phyloP scores from a whole-genome alignment of 1,140 invertebrate species.

The Xylocopa sonorina region DNA sequence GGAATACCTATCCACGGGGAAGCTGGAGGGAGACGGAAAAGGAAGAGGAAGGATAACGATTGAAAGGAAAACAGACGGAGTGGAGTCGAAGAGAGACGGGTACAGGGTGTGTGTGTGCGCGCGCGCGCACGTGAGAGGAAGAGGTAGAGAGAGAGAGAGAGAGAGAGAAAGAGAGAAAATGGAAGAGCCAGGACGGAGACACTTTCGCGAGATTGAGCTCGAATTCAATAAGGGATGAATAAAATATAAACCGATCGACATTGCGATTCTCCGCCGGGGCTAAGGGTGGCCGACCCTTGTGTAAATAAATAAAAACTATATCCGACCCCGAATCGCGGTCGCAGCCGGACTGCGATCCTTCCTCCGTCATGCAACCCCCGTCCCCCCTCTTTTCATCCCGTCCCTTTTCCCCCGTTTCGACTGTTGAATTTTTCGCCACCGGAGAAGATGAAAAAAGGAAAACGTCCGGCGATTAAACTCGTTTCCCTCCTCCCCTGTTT shows the following conservation, averaged over 20 bases:
- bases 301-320: slow-evolving; percentile 79
- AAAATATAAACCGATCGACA: slow-evolving; percentile 79
- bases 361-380: too few species aligned
- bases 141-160: slow-evolving; percentile 49
- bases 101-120: too few species aligned
- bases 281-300: slow-evolving; percentile 61
- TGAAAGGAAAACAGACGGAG: slow-evolving; percentile 54
- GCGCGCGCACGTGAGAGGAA: too few species aligned
- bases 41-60: slow-evolving; percentile 51
- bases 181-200: slow-evolving; percentile 71
- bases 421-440: slow-evolving; percentile 53
- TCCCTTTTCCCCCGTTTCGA: not conserved
- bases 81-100: too few species aligned
- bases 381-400: too few species aligned
- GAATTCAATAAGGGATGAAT: slow-evolving; percentile 82
- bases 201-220: slow-evolving; percentile 80
- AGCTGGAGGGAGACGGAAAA: slow-evolving; percentile 38
- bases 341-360: slow-evolving; percentile 23
- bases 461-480: slow-evolving; percentile 37
- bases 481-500: not conserved
- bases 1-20: slow-evolving; percentile 60
- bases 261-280: slow-evolving; percentile 55
- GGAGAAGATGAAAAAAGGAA: too few species aligned
- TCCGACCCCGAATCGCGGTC: slow-evolving; percentile 45
- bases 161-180: slow-evolving; percentile 38